Percentiles rank a stretch among this genome's conserved stretches.
Conservation (phyloP, 2,797 vertebrate genomes). For the Chrysocyon brachyurus region DNA sequence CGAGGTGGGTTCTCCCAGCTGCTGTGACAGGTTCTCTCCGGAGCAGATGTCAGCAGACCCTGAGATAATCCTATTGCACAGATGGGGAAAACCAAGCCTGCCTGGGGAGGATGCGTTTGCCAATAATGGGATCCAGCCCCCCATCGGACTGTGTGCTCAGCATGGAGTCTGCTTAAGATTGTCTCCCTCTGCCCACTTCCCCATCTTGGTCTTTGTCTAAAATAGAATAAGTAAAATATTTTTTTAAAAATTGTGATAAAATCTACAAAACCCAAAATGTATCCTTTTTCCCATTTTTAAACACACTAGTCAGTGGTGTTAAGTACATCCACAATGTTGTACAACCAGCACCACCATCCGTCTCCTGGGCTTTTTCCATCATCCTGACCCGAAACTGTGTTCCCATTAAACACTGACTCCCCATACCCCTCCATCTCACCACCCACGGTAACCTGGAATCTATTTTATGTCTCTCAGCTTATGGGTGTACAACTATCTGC, state of each 20-base stretch:
- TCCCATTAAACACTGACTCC: background rate
- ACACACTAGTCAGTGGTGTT: background rate
- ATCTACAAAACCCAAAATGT: background rate
- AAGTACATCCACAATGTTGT: background rate
- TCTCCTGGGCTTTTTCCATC: background rate
- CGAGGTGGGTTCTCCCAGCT: background rate
- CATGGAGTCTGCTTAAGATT: background rate
- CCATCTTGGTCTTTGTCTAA: background rate
- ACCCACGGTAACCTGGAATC: too few species aligned
- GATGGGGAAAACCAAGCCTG: background rate
- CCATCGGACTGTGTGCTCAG: too few species aligned
- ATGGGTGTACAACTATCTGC: background rate
- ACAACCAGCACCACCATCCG: background rate
- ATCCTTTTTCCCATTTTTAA: background rate
- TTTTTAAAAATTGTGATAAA: background rate
- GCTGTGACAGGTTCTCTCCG: background rate
- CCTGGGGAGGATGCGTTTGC: background rate
- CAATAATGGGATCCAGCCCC: too few species aligned
- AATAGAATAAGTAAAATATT: background rate
- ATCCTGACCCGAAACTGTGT: too few species aligned
- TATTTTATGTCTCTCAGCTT: background rate
- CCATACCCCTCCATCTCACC: rapidly evolving
- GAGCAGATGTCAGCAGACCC: background rate
- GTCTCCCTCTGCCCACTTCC: background rate
- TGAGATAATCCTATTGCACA: rapidly evolving